Conservation (phyloP, 2,888 invertebrate genomes). For the Hirtodrosophila histrioides region DNA sequence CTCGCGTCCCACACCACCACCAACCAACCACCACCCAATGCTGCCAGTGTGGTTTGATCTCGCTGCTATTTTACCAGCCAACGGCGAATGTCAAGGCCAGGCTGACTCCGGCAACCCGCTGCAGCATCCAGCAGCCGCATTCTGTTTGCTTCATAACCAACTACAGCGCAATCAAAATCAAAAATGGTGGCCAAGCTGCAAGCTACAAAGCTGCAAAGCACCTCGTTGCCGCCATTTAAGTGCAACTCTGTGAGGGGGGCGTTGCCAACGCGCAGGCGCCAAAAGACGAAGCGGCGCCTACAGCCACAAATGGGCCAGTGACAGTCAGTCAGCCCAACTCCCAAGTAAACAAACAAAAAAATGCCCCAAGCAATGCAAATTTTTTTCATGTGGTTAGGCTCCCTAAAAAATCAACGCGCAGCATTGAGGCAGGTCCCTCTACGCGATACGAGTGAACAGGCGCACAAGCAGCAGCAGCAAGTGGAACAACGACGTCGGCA, state of each 20-base stretch:
- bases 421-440: constrained; percentile 83
- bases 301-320: constrained; percentile 32
- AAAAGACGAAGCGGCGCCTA: constrained; percentile 59
- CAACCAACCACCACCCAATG: background rate
- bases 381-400: constrained; percentile 57
- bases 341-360: constrained; percentile 15
- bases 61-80: constrained; percentile 10
- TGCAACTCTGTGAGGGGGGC: constrained; percentile 27
- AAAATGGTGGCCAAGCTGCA: constrained; percentile 72
- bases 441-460: constrained; percentile 78
- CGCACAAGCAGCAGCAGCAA: constrained; percentile 65
- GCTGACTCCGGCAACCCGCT: constrained; percentile 3
- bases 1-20: background rate
- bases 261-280: constrained; percentile 54
- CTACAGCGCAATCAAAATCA: constrained; percentile 68
- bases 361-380: constrained; percentile 27
- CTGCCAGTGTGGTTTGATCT: constrained; percentile 34
- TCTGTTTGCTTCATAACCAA: constrained; percentile 80
- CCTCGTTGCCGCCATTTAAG: constrained; percentile 7
- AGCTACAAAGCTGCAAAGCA: constrained; percentile 76
- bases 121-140: constrained; percentile 61
- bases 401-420: constrained; percentile 68
- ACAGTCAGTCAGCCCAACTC: constrained; percentile 7
- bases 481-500: constrained; percentile 31
- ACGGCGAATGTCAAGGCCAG: constrained; percentile 58